A percentile compares a stretch with the other conserved stretches of the same genome.
phyloP scores from a whole-genome alignment of 2,113 vertebrate species.

The Steatornis caripensis region DNA sequence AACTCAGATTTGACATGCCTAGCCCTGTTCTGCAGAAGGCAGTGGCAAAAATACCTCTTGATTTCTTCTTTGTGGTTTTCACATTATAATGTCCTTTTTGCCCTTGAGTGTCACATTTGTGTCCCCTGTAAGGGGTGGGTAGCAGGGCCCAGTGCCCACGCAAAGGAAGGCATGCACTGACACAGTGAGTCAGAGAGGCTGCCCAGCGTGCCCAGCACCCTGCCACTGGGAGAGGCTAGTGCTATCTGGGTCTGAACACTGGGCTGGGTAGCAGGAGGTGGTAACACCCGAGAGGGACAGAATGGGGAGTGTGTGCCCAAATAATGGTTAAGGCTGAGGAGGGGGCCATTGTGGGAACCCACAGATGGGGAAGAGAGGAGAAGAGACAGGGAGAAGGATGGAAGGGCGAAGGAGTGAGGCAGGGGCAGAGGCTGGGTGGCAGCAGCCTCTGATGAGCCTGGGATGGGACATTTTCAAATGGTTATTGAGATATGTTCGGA shows the following conservation, averaged over 20 bases:
- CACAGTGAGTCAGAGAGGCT: not conserved
- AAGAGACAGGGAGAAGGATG: not conserved
- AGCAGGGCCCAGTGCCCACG: not conserved
- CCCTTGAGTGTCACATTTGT: fast-evolving
- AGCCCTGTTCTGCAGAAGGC: not conserved
- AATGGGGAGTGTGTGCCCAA: not conserved
- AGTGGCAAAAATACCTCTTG: not conserved
- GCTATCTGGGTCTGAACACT: not conserved
- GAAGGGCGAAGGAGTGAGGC: not conserved
- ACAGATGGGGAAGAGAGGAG: not conserved
- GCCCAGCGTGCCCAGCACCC: not conserved
- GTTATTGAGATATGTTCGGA: not conserved
- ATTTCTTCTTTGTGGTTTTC: not conserved
- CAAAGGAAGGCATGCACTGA: fast-evolving
- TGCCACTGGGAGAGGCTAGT: not conserved
- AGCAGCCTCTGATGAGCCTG: fast-evolving
- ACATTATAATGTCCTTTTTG: not conserved
- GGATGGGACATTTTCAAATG: not conserved
- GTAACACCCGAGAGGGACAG: not conserved
- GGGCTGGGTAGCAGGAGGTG: not conserved
- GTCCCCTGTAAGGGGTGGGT: not conserved
- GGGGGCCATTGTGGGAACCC: fast-evolving
- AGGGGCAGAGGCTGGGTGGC: not conserved
- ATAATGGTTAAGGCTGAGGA: not conserved
- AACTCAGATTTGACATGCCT: not conserved